A percentile compares a stretch with the other conserved stretches of the same genome.
phyloP scores from a whole-genome alignment of 53 echinoderm and acorn worm species.

The Apostichopus leukothele region DNA sequence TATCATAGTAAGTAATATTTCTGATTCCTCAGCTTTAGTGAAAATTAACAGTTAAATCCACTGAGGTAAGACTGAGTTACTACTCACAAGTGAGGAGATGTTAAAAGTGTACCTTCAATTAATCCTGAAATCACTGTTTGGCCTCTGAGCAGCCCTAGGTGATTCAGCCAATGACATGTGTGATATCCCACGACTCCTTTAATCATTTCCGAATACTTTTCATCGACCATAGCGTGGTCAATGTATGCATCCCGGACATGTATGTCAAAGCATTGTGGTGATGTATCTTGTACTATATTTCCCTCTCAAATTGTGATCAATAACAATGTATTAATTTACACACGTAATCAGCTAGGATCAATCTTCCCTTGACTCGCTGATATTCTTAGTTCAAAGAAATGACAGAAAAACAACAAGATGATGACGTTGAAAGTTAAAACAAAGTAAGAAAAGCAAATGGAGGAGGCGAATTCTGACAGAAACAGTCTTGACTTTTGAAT shows the following conservation, averaged over 20 bases:
- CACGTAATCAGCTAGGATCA: slow-evolving; percentile 23
- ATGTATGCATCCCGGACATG: slow-evolving; percentile 3
- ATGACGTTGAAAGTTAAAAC: too few relatives aligned
- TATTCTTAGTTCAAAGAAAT: not conserved
- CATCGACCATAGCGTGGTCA: not conserved
- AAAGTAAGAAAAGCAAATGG: too few relatives aligned
- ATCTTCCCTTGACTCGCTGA: not conserved
- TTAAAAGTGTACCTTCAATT: too few relatives aligned
- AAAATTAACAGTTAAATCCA: too few relatives aligned
- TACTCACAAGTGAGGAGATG: too few relatives aligned
- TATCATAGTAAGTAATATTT: too few relatives aligned
- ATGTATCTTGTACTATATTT: not conserved
- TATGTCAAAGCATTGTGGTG: not conserved
- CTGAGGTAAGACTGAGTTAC: too few relatives aligned
- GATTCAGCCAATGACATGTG: not conserved
- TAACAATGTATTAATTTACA: slow-evolving; percentile 37
- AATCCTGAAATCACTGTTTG: not conserved
- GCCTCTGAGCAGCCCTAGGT: not conserved
- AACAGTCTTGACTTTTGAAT: too few relatives aligned
- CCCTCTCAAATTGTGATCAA: slow-evolving; percentile 9
- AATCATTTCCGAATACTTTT: not conserved
- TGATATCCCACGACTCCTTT: not conserved
- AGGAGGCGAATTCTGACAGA: too few relatives aligned
- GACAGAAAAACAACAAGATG: not conserved
- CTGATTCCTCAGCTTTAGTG: too few relatives aligned